A percentile compares a stretch with the other conserved stretches of the same genome.
These are phyloP conservation scores for Onthophagus sagittarius DNA, from an alignment of 2,888 invertebrate species.

Conservation along the genomic window DNA sequence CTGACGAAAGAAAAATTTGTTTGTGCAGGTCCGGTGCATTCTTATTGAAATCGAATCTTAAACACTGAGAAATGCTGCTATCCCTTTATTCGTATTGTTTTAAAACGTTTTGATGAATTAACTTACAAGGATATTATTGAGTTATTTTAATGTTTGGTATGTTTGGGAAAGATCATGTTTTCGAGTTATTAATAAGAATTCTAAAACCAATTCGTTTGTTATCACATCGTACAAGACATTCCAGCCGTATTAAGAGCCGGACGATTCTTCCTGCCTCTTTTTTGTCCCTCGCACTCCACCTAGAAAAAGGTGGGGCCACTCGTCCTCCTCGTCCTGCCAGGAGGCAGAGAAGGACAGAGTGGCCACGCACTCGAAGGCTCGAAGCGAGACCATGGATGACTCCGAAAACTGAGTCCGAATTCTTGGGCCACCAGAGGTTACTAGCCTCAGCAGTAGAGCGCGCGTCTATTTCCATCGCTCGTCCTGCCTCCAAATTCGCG, in stretches of 20 bases:
- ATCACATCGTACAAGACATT: neutral
- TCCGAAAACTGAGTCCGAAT: neutral
- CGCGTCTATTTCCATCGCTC: neutral
- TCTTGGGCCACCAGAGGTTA: constrained; percentile 7
- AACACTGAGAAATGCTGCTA: neutral
- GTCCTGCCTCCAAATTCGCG: neutral
- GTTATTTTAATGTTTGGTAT: too few relatives aligned
- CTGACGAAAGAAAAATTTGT: neutral
- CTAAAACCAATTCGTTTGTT: neutral
- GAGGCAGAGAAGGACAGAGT: neutral
- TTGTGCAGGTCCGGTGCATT: neutral
- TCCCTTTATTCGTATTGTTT: too few relatives aligned
- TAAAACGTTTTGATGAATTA: too few relatives aligned
- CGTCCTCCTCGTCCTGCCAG: neutral
- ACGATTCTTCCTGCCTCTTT: neutral
- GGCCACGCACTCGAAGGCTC: neutral
- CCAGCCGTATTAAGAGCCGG: neutral
- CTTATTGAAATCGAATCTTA: neutral
- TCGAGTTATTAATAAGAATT: neutral
- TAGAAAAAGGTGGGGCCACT: neutral
- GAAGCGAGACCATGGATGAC: neutral
- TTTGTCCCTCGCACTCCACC: neutral
- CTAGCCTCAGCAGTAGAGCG: constrained; percentile 1
- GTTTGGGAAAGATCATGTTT: neutral
- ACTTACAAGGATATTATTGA: too few relatives aligned